Evolutionary conservation across 2,113 vertebrate genomes (phyloP).

Genomic region (Prunella himalayana): DNA sequence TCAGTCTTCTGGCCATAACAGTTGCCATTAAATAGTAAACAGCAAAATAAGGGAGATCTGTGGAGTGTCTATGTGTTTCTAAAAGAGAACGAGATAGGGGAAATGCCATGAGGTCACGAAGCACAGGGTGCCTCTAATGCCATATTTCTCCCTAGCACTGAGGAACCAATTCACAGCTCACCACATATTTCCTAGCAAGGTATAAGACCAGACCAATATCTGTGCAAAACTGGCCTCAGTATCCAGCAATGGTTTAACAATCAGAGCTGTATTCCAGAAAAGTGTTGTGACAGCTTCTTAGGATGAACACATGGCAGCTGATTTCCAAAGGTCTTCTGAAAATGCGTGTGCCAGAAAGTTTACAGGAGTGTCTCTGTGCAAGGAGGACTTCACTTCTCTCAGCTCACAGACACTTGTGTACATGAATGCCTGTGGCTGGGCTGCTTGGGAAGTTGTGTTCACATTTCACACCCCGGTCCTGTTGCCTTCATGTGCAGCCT

Average conservation of each 20-base stretch:
- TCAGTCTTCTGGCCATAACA: not conserved
- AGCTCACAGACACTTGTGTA: not conserved
- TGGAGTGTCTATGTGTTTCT: not conserved
- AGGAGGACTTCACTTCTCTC: not conserved
- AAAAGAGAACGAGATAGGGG: not conserved
- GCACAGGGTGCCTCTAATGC: not conserved
- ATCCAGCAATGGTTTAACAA: not conserved
- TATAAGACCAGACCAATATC: not conserved
- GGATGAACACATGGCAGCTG: not conserved
- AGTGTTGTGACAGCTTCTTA: not conserved
- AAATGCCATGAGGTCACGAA: not conserved
- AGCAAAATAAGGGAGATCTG: not conserved
- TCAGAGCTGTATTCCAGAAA: not conserved
- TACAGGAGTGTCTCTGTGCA: not conserved
- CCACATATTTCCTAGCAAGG: not conserved
- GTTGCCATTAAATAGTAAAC: not conserved
- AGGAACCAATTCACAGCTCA: not conserved
- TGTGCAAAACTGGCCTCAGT: not conserved
- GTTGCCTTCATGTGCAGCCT: accelerated
- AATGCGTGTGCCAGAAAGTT: not conserved
- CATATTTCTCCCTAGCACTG: not conserved
- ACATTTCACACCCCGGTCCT: not conserved
- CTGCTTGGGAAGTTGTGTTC: not conserved
- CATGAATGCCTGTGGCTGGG: not conserved
- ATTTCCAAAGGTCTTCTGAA: conserved; percentile 2